Evolutionary conservation across 2,888 invertebrate species (phyloP), one percentile per base, ranked within the genome.

Genomic region (Mantis religiosa): DNA sequence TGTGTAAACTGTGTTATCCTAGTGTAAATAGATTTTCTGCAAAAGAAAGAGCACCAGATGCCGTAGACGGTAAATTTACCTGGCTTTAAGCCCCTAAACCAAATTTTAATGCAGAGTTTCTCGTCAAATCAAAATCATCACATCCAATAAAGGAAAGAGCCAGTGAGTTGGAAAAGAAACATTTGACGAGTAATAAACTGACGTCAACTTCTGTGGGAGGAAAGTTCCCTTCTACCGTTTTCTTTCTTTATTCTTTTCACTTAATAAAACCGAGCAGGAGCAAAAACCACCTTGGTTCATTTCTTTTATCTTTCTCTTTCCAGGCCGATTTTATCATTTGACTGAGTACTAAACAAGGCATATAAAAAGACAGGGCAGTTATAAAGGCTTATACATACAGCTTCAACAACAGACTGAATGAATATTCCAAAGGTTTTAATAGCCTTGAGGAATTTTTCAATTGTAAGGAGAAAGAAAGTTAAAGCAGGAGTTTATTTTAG

Each of bases 331-430:
- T 85, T 85, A 85, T 85, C 85, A 85, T 85, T 85, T 54, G 47
- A 85, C 28, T 86, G 71, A 86, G 86, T 28, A 81, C 85, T 81
- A 86, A 86, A 86, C 86, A 54, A 86, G 81, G 86, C 86, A 81
- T 71, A 86, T 81, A 86, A 86, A 86, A 30, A 86, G 86, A 86
- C 54, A 71, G 84, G 34, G 54, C 54, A 71, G 54, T 71, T 71
- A 71, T 71, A 71, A 71, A 71, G 54, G 54, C 25, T 71, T 71
- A 71, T 71, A 71, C 54, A 71, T 71, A 71, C 54, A 71, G 20
- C 54, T 20, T 71, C 54, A 71, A 71, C 4, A 71, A 71, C 54
- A 20, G 20, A 15, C 25, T 6, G 54, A 71, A 71, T 71, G 54
- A 71, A 71, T 71, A 71, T 71, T 71, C 54, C 54, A 71, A 71